phyloP scores from a whole-genome alignment of 2,113 vertebrate genomes.

The Bos javanicus region DNA sequence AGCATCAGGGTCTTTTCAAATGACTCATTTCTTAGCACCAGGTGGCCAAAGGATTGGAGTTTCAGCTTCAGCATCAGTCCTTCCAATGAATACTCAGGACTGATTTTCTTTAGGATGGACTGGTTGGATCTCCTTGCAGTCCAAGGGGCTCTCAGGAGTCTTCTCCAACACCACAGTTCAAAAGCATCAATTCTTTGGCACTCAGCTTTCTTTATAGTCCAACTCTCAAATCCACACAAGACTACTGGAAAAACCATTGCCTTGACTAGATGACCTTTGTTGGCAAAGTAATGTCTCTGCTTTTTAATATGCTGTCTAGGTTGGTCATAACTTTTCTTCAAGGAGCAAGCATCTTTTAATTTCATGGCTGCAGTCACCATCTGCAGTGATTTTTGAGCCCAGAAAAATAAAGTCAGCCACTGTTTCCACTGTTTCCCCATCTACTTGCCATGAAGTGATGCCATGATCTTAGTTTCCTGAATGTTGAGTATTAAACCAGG shows the following conservation, averaged over 20 bases:
- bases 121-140: not conserved
- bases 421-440: not conserved
- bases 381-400: not conserved
- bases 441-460: not conserved
- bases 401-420: rapidly evolving
- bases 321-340: not conserved
- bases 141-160: not conserved
- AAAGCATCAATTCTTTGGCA: rapidly evolving
- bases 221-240: not conserved
- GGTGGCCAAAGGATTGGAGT: not conserved
- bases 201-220: not conserved
- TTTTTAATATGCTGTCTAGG: not conserved
- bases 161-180: not conserved
- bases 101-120: not conserved
- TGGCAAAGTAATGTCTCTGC: not conserved
- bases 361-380: not conserved
- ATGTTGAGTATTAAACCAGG: not conserved
- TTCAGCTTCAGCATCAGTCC: not conserved
- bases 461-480: not conserved
- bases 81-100: not conserved
- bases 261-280: not conserved
- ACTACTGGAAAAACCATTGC: not conserved
- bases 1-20: not conserved
- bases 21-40: rapidly evolving
- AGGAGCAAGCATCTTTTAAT: not conserved